Conservation (phyloP, 2,113 vertebrate species). For the Perccottus glenii region DNA sequence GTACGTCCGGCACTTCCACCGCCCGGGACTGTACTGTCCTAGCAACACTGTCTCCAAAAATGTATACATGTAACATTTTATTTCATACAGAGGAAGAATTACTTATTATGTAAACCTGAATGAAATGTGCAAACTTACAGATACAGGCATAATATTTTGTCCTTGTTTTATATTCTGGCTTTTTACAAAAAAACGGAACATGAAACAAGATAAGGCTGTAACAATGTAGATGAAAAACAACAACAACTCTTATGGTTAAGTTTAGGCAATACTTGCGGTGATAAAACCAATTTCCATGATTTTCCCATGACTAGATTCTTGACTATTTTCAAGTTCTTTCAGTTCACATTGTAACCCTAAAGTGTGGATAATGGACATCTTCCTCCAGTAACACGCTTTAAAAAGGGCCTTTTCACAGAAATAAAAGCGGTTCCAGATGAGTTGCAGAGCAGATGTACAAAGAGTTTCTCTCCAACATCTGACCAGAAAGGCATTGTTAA, state of each 20-base stretch:
- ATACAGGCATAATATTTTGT: neutral
- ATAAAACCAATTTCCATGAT: no score
- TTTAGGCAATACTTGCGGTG: no score
- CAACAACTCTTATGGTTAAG: no score
- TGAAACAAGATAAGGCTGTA: no score
- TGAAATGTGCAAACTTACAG: neutral
- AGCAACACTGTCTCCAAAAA: neutral
- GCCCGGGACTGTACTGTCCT: conserved; percentile 14
- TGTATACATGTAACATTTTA: neutral
- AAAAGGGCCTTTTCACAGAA: neutral
- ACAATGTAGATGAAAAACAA: no score
- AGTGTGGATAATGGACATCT: conserved; percentile 9
- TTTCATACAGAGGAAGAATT: neutral
- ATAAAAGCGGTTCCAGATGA: conserved; percentile 17
- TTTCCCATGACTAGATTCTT: no score
- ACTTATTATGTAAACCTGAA: neutral
- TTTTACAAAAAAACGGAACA: no score
- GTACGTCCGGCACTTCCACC: conserved; percentile 11
- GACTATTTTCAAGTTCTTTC: neutral
- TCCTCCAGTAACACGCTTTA: conserved; percentile 5
- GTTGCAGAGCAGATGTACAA: conserved; percentile 3
- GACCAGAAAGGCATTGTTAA: conserved; percentile 15
- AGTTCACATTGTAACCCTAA: neutral
- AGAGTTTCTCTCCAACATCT: conserved; percentile 19
- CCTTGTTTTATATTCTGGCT: no score